Evolutionary conservation across 2,888 invertebrate species (phyloP).

Genomic region (Pristionchus arcanus): DNA sequence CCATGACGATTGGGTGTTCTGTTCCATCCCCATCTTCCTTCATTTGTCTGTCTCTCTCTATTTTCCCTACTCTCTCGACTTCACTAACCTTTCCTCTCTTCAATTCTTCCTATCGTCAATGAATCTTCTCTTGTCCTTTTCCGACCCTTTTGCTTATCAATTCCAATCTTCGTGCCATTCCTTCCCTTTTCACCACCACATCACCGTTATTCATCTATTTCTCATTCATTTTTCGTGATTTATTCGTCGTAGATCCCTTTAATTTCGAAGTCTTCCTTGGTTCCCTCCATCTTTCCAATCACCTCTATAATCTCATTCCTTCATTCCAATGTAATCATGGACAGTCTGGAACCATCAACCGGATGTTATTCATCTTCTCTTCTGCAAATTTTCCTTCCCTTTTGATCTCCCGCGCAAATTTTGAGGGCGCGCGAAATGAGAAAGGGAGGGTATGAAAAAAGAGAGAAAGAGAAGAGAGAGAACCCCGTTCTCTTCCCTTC

Average conservation of each 20-base stretch:
- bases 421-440: conserved; percentile 30
- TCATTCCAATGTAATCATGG: neutral
- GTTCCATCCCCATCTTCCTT: neutral
- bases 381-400: neutral
- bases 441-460: conserved; percentile 23
- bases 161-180: conserved; percentile 6
- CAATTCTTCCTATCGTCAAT: neutral
- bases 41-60: neutral
- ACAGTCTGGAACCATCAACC: neutral
- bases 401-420: conserved; percentile 24
- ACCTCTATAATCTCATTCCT: neutral
- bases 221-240: neutral
- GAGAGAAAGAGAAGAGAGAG: conserved; percentile 31
- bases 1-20: neutral
- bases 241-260: neutral
- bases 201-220: neutral
- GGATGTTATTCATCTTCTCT: conserved; percentile 27
- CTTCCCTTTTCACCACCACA: neutral
- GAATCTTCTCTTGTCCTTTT: conserved; percentile 3
- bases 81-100: neutral
- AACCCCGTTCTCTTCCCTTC: conserved; percentile 28
- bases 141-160: neutral
- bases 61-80: neutral
- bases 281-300: neutral
- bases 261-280: neutral